A percentile compares a stretch with the other conserved stretches of the same genome.
Conservation (phyloP, 2,113 vertebrate species). For the Microcebus lehilahytsara region DNA sequence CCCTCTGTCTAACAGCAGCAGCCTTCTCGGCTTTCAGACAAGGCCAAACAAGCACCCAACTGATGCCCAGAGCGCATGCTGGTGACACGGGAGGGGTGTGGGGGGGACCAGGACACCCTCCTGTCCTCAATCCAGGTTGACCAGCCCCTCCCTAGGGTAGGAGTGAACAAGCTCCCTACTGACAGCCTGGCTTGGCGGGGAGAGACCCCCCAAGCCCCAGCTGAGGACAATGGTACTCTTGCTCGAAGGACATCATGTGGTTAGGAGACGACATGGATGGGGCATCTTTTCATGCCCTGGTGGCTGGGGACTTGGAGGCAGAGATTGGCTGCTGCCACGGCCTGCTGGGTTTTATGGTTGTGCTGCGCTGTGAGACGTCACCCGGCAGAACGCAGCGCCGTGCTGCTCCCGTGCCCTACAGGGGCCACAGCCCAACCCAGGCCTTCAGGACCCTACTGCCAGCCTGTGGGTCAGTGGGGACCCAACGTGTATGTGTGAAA, state of each 20-base stretch:
- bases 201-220: neutral
- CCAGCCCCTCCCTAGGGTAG: neutral
- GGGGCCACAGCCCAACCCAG: neutral
- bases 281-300: rapidly evolving
- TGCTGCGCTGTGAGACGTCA: rapidly evolving
- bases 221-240: rapidly evolving
- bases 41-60: neutral
- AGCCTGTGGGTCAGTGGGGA: neutral
- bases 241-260: rapidly evolving
- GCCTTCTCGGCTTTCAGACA: neutral
- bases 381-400: rapidly evolving
- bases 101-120: neutral
- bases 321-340: rapidly evolving
- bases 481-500: rapidly evolving
- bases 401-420: neutral
- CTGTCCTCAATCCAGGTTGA: neutral
- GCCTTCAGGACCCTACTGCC: neutral
- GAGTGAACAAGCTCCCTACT: neutral
- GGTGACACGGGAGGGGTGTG: rapidly evolving
- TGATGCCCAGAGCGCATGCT: neutral
- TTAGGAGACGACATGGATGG: rapidly evolving
- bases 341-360: neutral
- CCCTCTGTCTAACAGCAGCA: neutral
- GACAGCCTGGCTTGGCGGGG: neutral
- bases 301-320: neutral